Percentiles rank a stretch among this genome's conserved stretches.
These are phyloP conservation scores for Meganola albula DNA, from an alignment of 2,888 invertebrate species.

Conservation along the genomic window DNA sequence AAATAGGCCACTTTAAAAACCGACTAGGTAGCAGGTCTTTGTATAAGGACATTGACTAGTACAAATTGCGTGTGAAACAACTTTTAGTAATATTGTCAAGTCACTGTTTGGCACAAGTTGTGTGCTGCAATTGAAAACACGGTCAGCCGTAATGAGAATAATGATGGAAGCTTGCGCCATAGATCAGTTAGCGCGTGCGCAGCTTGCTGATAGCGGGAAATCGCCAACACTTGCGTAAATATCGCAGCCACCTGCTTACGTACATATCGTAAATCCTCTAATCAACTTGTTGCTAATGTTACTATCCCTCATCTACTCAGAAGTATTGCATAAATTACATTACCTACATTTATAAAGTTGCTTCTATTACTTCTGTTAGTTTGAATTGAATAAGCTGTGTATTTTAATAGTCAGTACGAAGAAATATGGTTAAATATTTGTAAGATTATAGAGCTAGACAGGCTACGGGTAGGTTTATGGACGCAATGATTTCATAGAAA, in stretches of 20 bases:
- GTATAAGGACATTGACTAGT: conserved; percentile 25
- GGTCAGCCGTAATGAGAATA: conserved; percentile 60
- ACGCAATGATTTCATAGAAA: conserved; percentile 52
- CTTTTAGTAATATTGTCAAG: conserved; percentile 42
- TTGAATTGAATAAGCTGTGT: too few species aligned
- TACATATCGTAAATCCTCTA: conserved; percentile 33
- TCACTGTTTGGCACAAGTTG: conserved; percentile 41
- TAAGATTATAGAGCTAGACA: conserved; percentile 13
- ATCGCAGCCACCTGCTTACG: conserved; percentile 43
- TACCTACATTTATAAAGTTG: too few species aligned
- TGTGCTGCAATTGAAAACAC: conserved; percentile 51
- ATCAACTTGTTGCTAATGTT: conserved; percentile 30
- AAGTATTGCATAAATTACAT: too few species aligned
- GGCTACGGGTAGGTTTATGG: conserved; percentile 19
- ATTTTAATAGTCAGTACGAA: too few species aligned
- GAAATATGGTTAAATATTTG: conserved; percentile 14
- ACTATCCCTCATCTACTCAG: too few species aligned
- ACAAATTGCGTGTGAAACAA: conserved; percentile 32
- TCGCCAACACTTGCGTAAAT: conserved; percentile 70
- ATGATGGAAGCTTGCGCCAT: conserved; percentile 68
- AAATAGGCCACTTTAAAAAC: conserved; percentile 19
- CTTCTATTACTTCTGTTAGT: too few species aligned
- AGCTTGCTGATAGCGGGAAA: conserved; percentile 58
- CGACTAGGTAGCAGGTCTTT: conserved; percentile 11
- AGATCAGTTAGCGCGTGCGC: conserved; percentile 58